phyloP scores from a whole-genome alignment of 2,888 invertebrate genomes.

The Pollenia angustigena region DNA sequence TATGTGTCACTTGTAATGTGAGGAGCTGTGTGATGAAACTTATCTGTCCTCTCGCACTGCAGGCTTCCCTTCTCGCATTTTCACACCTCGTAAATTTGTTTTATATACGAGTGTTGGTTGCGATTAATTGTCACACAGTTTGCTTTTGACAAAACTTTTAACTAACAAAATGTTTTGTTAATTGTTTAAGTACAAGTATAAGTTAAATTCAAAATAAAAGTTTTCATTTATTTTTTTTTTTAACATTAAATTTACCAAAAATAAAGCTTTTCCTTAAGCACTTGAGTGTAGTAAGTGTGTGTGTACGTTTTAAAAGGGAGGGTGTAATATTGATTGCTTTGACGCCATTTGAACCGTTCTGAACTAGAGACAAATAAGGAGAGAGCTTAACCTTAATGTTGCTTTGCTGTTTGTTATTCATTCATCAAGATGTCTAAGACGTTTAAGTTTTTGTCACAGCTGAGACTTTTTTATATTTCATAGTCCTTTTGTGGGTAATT shows the following conservation, averaged over 20 bases:
- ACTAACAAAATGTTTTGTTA: constrained; percentile 34
- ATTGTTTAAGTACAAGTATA: constrained; percentile 9
- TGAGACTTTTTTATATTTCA: constrained; percentile 22
- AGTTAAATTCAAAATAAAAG: constrained; percentile 9
- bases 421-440: constrained; percentile 23
- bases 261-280: no score
- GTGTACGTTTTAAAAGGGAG: no score
- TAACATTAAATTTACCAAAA: background rate
- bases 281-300: no score
- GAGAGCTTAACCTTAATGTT: constrained; percentile 19
- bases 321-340: constrained; percentile 41
- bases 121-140: background rate
- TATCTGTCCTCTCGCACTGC: constrained; percentile 20
- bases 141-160: constrained; percentile 33
- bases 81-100: background rate
- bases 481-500: background rate
- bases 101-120: background rate
- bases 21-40: constrained; percentile 14
- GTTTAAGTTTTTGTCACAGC: constrained; percentile 28
- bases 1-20: no score
- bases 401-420: background rate
- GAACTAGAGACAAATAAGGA: background rate
- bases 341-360: constrained; percentile 25
- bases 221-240: background rate
- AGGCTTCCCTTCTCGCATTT: background rate